phyloP scores from a whole-genome alignment of 2,113 vertebrate genomes.

The Ictalurus furcatus region DNA sequence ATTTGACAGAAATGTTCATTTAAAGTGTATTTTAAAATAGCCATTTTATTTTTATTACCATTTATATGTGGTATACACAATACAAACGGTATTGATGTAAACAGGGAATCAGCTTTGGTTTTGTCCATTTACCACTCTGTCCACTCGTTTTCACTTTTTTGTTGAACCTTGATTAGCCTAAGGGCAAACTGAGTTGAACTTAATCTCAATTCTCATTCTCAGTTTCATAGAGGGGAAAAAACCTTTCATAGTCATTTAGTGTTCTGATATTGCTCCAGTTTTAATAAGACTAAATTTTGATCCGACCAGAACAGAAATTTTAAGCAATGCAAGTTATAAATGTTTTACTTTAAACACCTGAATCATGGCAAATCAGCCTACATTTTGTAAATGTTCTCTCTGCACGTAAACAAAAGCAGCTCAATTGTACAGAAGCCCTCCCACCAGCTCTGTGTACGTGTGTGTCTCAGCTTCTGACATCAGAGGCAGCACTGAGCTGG shows the following conservation, averaged over 20 bases:
- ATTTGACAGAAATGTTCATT: background rate
- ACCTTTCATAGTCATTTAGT: no score
- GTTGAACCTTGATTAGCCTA: background rate
- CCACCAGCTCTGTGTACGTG: background rate
- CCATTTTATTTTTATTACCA: background rate
- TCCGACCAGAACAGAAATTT: background rate
- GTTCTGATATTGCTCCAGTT: background rate
- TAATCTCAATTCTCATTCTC: background rate
- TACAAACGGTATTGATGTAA: background rate
- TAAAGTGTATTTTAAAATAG: background rate
- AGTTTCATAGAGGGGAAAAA: background rate
- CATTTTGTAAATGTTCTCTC: background rate
- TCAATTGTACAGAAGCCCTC: background rate
- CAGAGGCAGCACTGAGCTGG: conserved; percentile 61
- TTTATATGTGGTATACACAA: background rate
- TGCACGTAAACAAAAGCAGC: no score
- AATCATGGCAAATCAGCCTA: background rate
- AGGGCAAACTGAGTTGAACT: background rate
- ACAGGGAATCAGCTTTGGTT: background rate
- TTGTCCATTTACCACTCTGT: background rate
- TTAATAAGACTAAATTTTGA: background rate
- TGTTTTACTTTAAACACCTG: background rate
- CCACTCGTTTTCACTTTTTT: background rate
- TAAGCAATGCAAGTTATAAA: background rate
- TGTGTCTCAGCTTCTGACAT: conserved; percentile 45